Evolutionary conservation across 2,113 vertebrate genomes (phyloP).

Genomic region (Micronycteris hirsuta): DNA sequence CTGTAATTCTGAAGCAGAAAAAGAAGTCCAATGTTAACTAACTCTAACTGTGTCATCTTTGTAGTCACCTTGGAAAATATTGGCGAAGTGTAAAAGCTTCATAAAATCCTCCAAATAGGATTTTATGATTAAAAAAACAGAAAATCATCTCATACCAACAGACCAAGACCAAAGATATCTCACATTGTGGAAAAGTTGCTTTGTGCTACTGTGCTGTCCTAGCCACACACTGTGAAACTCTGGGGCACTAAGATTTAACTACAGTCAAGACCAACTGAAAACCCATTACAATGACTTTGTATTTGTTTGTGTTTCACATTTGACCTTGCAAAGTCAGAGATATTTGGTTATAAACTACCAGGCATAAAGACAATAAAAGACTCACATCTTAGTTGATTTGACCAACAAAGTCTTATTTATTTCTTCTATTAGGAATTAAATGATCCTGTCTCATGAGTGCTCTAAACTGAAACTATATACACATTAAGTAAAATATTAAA

Average conservation of each 20-base stretch:
- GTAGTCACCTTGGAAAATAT: background rate
- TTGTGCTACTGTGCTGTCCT: background rate
- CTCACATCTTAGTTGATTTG: background rate
- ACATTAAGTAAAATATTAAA: background rate
- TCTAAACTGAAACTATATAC: background rate
- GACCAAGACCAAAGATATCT: background rate
- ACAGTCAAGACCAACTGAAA: background rate
- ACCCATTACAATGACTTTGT: background rate
- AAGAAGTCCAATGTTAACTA: background rate
- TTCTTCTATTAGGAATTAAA: background rate
- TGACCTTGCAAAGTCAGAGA: background rate
- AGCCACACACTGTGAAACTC: background rate
- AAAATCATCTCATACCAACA: background rate
- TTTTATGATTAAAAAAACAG: background rate
- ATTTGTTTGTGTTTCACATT: background rate
- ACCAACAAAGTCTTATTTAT: background rate
- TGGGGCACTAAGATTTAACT: background rate
- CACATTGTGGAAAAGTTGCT: background rate
- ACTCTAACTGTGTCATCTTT: background rate
- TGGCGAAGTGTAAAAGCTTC: background rate
- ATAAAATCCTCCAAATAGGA: background rate
- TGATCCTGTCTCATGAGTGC: background rate
- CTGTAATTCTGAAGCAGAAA: background rate
- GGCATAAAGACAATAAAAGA: background rate
- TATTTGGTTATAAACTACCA: background rate